Base-by-base conservation (phyloP, 2,888 invertebrate genomes). In the Microchrysa polita region DNA sequence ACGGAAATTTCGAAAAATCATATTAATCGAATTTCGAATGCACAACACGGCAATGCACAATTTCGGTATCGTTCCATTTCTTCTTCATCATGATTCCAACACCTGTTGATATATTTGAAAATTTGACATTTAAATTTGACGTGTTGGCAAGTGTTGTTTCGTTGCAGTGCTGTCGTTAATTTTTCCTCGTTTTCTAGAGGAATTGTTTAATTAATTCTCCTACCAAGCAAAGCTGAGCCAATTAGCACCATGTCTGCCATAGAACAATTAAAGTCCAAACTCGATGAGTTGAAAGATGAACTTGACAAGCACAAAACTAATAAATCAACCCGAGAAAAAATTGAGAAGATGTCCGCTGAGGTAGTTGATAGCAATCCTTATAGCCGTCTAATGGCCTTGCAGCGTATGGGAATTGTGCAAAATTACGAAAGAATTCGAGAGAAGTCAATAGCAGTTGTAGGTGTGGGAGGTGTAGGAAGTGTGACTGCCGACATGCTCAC, bases 401-500 rank as follows among this genome's bases (percentile, higher is more conserved):
- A 99, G 83, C 88, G 97, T 75, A 99, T 99, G 99, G 99, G 99
- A 42, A 98, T 99, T 78, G 99, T 99, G 1, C 90, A 97, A 78
- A 95, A 99, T 84, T 99, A 99, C 83, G 98, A 98, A 86, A 91
- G 91, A 80, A 96, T 96, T 77, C 88, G 98, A 52, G 91, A 93
- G 44, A 91, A 91, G 83, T 90, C 96, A 0, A 94, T 99, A 2
- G 96, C 95, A 5, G 91, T 99, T 52, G 97, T 99, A 10, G 99
- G 99, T 2, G 93, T 99, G 0, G 99, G 99, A 0, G 99, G 99
- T 44, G 98, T 99, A n/a, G 99, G 99, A 55, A 97, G 97, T 87
- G 99, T 99, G 1, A 97, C 99, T 1, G 98, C 99, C 53, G 99
- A 99, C 87, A 99, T 99, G 99, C 87, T 99, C 67, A 98, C 98